Base-by-base conservation (phyloP, 2,113 vertebrate species). In the Erythrocercus mccallii region DNA sequence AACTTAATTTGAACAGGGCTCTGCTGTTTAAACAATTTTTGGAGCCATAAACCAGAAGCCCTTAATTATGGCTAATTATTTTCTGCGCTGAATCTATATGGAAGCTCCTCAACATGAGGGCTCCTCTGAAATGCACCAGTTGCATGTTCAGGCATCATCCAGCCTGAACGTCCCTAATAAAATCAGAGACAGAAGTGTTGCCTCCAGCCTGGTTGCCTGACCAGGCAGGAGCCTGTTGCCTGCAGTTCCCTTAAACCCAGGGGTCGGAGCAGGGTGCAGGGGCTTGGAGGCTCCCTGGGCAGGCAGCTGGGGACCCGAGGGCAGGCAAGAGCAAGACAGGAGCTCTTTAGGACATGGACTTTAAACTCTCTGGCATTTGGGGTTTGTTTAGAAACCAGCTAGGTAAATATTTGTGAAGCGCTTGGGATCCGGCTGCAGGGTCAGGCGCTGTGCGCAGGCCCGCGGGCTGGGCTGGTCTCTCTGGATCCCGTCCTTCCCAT, bases 41-140 rank as follows among this genome's bases (percentile, higher is more conserved):
- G 88, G 94, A 96, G 85, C 92, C 92, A 94, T 72, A 82, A 97
- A 93, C 95, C 95, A 95, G 94, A 96, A 97, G 70, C 89, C 95
- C 91, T 93, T 96, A 96, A 96, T 96, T 97, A 95, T 15, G 77
- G 79, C 72, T 96, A 77, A 97, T 96, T 96, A 93, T 96, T 97
- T 97, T 95, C 79, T 95, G 87, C 6, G 8, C 12, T 81, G 80
- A 86, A 93, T 95, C 88, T 93, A 45, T 95, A 78, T 70, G 82
- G 90, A 83, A 90, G 82, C 93, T 95, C 84, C 58, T 95, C 90
- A 91, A 72, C 79, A 22, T 62, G 87, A 95, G 93, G 81, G 73
- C 92, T 94, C 47, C 87, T 95, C 93, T 86, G 85, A 91, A 92
- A 80, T 31, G 88, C 87, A 62, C 60, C 7, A 5, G 58, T 90